A percentile compares a stretch with the other conserved stretches of the same genome.
Conservation (phyloP, 2,113 vertebrate genomes). For the Ia io region DNA sequence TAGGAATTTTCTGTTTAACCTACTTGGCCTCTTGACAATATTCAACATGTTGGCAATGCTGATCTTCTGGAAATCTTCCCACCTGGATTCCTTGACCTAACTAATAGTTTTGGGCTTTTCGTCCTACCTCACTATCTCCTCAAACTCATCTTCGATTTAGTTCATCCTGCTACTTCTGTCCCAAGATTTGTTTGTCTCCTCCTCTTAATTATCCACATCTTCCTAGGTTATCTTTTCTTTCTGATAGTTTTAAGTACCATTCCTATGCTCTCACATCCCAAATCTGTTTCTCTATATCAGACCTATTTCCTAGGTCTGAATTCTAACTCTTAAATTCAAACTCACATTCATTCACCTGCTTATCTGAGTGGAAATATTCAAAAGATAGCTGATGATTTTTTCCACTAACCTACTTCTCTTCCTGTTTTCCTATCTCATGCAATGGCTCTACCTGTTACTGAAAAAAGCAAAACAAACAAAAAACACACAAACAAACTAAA, state of each 20-base stretch:
- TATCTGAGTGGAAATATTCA: neutral
- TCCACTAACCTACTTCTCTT: neutral
- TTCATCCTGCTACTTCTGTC: neutral
- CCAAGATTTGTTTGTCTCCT: neutral
- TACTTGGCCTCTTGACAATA: neutral
- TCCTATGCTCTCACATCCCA: neutral
- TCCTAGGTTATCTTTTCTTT: neutral
- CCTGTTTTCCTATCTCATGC: neutral
- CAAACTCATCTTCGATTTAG: neutral
- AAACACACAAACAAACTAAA: neutral
- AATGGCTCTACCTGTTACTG: neutral
- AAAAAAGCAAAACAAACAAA: neutral
- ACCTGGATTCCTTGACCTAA: neutral
- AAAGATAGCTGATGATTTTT: neutral
- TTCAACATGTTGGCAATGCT: neutral
- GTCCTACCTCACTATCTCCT: neutral
- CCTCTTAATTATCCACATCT: neutral
- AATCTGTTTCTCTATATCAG: neutral
- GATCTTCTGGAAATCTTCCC: neutral
- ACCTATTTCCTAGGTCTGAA: neutral
- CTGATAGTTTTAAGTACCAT: neutral
- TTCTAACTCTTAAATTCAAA: neutral
- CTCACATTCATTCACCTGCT: neutral
- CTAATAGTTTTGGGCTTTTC: neutral
- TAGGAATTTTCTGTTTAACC: neutral